Evolutionary conservation across 2,888 invertebrate species (phyloP).

Genomic region (Nomada fabriciana): DNA sequence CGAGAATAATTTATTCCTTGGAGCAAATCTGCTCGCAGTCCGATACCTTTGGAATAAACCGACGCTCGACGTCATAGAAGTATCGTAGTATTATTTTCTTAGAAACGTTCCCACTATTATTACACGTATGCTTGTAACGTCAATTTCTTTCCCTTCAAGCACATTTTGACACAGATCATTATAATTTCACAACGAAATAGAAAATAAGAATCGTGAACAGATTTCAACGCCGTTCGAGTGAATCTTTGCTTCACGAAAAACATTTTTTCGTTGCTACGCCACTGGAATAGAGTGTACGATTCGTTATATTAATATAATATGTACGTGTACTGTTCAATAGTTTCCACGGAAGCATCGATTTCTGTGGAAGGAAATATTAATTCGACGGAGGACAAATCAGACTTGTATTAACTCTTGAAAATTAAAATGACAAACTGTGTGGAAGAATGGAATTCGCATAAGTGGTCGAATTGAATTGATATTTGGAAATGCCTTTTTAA

Average conservation of each 20-base stretch:
- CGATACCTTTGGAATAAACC: slow-evolving; percentile 34
- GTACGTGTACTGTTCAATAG: neutral
- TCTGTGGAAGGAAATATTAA: slow-evolving; percentile 2
- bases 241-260: neutral
- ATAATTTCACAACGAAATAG: neutral
- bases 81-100: too few species aligned
- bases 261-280: neutral
- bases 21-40: slow-evolving; percentile 8
- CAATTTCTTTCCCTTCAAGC: slow-evolving; percentile 14
- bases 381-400: slow-evolving; percentile 14
- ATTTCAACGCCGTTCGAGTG: slow-evolving; percentile 3
- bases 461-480: neutral
- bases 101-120: too few species aligned
- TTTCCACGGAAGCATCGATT: neutral
- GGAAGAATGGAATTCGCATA: neutral
- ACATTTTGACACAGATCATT: neutral
- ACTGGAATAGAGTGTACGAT: slow-evolving; percentile 12
- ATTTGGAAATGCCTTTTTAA: neutral
- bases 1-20: slow-evolving; percentile 19
- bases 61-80: slow-evolving; percentile 39
- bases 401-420: slow-evolving; percentile 31
- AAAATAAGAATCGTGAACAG: neutral
- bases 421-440: neutral
- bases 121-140: too few species aligned
- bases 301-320: neutral